Conservation (phyloP, 1,140 invertebrate species). For the Saccostrea cuccullata region DNA sequence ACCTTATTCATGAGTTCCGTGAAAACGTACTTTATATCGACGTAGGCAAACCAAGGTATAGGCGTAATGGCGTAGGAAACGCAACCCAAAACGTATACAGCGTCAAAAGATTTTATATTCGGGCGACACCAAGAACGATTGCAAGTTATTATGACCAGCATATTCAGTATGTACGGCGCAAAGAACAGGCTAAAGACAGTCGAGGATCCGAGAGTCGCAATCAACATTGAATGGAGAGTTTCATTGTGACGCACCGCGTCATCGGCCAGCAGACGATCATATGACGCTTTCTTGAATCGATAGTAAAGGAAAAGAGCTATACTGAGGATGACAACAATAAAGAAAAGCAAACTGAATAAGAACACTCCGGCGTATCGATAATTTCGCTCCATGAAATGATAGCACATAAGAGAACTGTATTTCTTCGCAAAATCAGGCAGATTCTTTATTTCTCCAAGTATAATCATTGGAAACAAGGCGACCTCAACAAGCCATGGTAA, state of each 20-base stretch:
- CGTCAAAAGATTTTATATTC: not conserved
- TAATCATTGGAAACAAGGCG: not conserved
- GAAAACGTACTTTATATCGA: not conserved
- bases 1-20: not conserved
- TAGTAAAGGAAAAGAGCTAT: not conserved
- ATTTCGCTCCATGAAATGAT: not conserved
- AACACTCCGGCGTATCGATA: not conserved
- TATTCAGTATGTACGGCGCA: not conserved
- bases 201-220: not conserved
- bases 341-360: not conserved
- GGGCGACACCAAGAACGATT: not conserved
- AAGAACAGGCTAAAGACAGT: not conserved
- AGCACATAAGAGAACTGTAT: not conserved
- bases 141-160: not conserved
- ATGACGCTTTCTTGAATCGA: constrained; percentile 1
- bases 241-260: constrained; percentile 1
- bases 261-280: not conserved
- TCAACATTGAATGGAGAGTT: constrained; percentile 1
- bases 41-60: not conserved
- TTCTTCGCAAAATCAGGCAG: constrained; percentile 11
- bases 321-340: not conserved
- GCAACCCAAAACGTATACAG: not conserved
- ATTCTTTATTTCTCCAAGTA: not conserved
- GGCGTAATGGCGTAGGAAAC: not conserved
- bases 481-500: not conserved